Conservation (phyloP, 2,113 vertebrate genomes). For the Megaleporinus macrocephalus region DNA sequence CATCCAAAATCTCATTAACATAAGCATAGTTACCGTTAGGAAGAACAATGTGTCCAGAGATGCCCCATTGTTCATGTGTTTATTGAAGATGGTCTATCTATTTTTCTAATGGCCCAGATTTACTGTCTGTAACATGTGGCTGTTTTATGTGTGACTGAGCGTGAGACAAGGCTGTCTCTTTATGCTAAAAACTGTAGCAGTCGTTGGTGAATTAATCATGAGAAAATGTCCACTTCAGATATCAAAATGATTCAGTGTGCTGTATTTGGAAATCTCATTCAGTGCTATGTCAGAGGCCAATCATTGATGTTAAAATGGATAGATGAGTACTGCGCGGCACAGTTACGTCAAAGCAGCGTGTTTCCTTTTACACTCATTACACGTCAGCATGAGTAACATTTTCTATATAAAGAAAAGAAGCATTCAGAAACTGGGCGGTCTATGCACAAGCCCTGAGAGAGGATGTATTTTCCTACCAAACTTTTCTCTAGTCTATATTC, state of each 20-base stretch:
- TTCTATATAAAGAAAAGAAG: too few relatives aligned
- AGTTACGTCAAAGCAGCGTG: too few relatives aligned
- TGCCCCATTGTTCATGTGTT: slow-evolving; percentile 9
- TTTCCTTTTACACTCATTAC: too few relatives aligned
- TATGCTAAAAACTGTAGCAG: background rate
- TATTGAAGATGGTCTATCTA: background rate
- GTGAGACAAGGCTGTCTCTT: slow-evolving; percentile 14
- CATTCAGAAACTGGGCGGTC: too few relatives aligned
- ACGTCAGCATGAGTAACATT: too few relatives aligned
- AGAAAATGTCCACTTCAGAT: background rate
- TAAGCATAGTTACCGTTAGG: background rate
- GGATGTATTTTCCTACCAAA: too few relatives aligned
- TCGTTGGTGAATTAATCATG: slow-evolving; percentile 10
- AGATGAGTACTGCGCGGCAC: too few relatives aligned
- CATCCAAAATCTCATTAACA: slow-evolving; percentile 2
- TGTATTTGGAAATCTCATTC: background rate
- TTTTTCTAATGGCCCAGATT: slow-evolving; percentile 7
- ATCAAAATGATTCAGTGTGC: background rate
- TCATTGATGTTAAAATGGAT: background rate
- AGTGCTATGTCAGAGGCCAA: background rate
- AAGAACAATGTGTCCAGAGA: background rate
- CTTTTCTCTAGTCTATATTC: too few relatives aligned
- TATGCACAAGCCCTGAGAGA: too few relatives aligned
- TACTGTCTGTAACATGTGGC: background rate
- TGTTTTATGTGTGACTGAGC: slow-evolving; percentile 28